A percentile compares a stretch with the other conserved stretches of the same genome.
Conservation (phyloP, 2,888 invertebrate genomes). For the Eumacrocentrus americanus region DNA sequence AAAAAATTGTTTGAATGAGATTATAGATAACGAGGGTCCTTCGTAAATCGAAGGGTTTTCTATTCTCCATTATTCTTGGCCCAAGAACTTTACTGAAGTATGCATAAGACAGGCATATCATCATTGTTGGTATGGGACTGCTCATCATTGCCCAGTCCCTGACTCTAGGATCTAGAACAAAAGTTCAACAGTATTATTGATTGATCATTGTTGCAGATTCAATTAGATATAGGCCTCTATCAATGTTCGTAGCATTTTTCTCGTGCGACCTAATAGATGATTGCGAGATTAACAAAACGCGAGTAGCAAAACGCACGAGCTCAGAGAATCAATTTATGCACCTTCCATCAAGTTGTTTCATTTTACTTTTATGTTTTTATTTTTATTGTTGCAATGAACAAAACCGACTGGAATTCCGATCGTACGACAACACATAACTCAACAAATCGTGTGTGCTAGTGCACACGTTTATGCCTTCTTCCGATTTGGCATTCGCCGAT, state of each 20-base stretch:
- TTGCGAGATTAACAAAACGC: too few relatives aligned
- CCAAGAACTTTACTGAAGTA: constrained; percentile 82
- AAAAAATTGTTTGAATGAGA: constrained; percentile 86
- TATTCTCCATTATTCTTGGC: constrained; percentile 86
- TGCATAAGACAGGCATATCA: constrained; percentile 83
- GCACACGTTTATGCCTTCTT: constrained; percentile 25
- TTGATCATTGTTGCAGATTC: neutral
- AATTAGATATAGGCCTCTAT: neutral
- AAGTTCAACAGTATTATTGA: neutral
- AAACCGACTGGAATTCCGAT: constrained; percentile 28
- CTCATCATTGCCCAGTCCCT: constrained; percentile 90
- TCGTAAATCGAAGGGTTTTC: constrained; percentile 85
- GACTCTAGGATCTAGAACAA: constrained; percentile 80
- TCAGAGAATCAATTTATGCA: neutral
- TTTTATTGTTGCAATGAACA: constrained; percentile 17
- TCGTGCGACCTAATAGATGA: too few relatives aligned
- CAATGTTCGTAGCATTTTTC: too few relatives aligned
- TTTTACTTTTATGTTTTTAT: neutral
- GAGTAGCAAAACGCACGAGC: too few relatives aligned
- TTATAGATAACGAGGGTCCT: constrained; percentile 84
- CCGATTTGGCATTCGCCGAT: constrained; percentile 38
- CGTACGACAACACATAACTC: constrained; percentile 29
- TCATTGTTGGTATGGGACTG: constrained; percentile 84
- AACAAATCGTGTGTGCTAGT: constrained; percentile 23
- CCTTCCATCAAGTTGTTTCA: neutral